Evolutionary conservation across 37 sponge, comb jelly and placozoan species (phyloP).

Genomic region (Trichoplax adhaerens): DNA sequence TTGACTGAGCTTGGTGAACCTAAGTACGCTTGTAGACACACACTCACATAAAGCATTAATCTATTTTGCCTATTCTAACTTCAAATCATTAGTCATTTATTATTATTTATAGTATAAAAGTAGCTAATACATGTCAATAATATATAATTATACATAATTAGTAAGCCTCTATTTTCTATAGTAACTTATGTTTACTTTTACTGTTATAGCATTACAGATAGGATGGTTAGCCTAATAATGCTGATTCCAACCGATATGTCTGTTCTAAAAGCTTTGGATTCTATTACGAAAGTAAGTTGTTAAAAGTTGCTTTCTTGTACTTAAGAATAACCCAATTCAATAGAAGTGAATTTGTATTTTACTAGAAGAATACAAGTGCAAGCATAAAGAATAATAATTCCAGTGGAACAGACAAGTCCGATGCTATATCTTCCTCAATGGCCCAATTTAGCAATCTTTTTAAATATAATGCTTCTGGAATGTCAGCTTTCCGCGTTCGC

Average conservation of each 20-base stretch:
- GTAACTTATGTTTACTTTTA: too few relatives aligned
- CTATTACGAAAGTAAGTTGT: not conserved
- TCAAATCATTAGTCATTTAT: constrained; percentile 1
- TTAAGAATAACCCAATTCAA: too few relatives aligned
- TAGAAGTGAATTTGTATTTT: too few relatives aligned
- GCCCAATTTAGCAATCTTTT: constrained; percentile 16
- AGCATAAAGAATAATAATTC: too few relatives aligned
- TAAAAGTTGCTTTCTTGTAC: too few relatives aligned
- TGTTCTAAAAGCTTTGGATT: not conserved
- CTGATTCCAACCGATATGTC: constrained; percentile 46
- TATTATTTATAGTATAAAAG: not conserved
- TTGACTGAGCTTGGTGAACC: constrained; percentile 31
- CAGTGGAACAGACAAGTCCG: too few relatives aligned
- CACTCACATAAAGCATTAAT: too few relatives aligned
- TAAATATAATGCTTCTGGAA: constrained; percentile 13
- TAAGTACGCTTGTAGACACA: constrained; percentile 4
- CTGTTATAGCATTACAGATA: constrained; percentile 12
- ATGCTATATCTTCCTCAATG: not conserved
- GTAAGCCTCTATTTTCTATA: too few relatives aligned
- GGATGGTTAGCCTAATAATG: constrained; percentile 39
- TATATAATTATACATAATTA: too few relatives aligned
- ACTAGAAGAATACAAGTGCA: too few relatives aligned
- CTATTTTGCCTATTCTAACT: not conserved
- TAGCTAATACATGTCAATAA: too few relatives aligned
- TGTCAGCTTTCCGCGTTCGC: constrained; percentile 35